Percentiles rank a stretch among this genome's conserved stretches.
These are phyloP conservation scores for Chymomyza costata DNA, from an alignment of 1,140 invertebrate genomes.

Conservation along the genomic window DNA sequence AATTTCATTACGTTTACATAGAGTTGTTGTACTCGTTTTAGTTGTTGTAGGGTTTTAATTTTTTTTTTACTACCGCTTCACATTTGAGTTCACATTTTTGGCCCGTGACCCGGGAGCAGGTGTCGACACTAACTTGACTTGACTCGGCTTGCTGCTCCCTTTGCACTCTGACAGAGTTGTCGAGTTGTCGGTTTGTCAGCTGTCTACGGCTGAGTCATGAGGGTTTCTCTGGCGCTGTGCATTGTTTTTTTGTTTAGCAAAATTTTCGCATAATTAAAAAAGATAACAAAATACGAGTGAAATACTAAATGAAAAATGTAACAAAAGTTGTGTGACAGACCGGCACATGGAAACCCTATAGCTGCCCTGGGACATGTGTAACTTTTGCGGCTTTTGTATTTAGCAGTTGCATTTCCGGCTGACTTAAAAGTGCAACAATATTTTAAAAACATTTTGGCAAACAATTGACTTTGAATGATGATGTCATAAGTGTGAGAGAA, in stretches of 20 bases:
- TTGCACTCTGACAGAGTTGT: no score
- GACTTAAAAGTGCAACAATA: no score
- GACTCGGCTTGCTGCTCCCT: neutral
- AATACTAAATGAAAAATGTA: constrained; percentile 44
- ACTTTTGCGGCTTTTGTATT: constrained; percentile 35
- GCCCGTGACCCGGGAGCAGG: constrained; percentile 62
- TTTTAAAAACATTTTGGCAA: no score
- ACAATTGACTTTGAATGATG: no score
- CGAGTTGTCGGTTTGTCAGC: no score
- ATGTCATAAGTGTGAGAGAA: no score
- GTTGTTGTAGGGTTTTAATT: constrained; percentile 25
- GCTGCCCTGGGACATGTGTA: neutral
- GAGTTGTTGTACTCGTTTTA: no score
- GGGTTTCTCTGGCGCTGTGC: constrained; percentile 5
- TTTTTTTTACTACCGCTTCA: constrained; percentile 32
- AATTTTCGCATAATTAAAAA: constrained; percentile 67
- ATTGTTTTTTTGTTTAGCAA: constrained; percentile 59
- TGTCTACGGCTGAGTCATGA: constrained; percentile 12
- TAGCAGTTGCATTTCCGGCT: constrained; percentile 6
- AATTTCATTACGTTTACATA: constrained; percentile 59
- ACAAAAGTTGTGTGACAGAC: constrained; percentile 53
- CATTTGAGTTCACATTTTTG: constrained; percentile 67
- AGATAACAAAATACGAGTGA: constrained; percentile 27
- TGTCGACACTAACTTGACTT: constrained; percentile 46
- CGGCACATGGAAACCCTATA: constrained; percentile 49